Evolutionary conservation across 2,797 vertebrate species (phyloP).

Genomic region (Anomalospiza imberbis): DNA sequence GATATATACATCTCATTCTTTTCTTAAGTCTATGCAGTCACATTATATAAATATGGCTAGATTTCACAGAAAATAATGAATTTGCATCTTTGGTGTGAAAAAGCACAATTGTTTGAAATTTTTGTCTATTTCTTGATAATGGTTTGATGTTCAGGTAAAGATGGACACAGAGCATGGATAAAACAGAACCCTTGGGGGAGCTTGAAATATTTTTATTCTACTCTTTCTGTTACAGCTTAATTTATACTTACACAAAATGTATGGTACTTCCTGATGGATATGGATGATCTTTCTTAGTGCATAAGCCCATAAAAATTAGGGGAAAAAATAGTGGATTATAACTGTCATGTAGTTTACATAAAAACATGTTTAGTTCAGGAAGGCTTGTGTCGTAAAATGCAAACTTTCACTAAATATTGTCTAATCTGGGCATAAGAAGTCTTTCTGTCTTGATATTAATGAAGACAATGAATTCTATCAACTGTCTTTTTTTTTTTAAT

Average conservation of each 20-base stretch:
- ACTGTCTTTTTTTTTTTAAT: background rate
- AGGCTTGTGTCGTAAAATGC: background rate
- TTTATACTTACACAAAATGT: background rate
- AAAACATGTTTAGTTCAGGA: background rate
- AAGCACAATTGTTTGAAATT: background rate
- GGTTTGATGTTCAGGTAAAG: background rate
- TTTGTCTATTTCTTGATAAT: background rate
- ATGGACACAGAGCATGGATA: background rate
- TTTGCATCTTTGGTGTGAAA: background rate
- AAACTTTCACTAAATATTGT: background rate
- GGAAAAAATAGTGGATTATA: background rate
- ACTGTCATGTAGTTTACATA: background rate
- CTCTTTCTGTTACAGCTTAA: background rate
- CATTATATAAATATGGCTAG: background rate
- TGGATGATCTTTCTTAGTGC: background rate
- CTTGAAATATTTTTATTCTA: background rate
- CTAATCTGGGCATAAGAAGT: background rate
- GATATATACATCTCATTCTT: background rate
- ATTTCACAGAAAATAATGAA: background rate
- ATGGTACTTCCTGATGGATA: background rate
- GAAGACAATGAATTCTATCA: background rate
- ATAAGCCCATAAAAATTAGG: background rate
- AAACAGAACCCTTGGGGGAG: background rate
- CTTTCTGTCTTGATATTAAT: background rate
- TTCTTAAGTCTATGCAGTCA: background rate